phyloP scores from a whole-genome alignment of 2,113 vertebrate genomes.

The Brevimyrus niger region DNA sequence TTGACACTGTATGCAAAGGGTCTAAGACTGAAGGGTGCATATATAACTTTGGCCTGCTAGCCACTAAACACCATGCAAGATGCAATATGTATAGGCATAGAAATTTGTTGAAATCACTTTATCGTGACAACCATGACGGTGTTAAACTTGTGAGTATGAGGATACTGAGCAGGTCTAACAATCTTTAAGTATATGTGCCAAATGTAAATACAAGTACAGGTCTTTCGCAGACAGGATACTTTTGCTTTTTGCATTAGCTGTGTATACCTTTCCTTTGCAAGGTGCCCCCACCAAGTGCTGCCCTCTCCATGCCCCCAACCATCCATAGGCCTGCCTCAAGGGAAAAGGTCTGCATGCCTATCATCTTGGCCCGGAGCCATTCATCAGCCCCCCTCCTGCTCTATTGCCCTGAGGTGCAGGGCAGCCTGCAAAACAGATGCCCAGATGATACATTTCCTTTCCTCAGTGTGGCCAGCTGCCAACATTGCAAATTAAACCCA shows the following conservation, averaged over 20 bases:
- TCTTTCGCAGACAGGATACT: background rate
- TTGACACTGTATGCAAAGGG: background rate
- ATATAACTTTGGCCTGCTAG: background rate
- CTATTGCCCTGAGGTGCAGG: background rate
- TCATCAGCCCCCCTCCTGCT: background rate
- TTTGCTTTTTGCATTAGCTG: background rate
- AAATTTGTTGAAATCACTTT: background rate
- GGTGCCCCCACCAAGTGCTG: background rate
- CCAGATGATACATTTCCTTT: background rate
- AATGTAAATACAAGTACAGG: background rate
- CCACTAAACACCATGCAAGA: background rate
- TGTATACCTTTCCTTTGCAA: background rate
- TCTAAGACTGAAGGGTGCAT: background rate
- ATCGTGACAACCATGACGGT: background rate
- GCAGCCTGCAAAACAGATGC: slow-evolving; percentile 3
- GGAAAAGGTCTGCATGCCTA: background rate
- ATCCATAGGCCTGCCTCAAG: background rate
- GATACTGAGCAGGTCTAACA: background rate
- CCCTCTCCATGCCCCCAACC: background rate
- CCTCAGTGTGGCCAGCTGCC: slow-evolving; percentile 7
- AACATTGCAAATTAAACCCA: background rate
- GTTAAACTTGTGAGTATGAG: background rate
- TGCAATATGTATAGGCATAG: background rate
- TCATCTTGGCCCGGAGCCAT: background rate
- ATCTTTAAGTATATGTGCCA: background rate